A percentile compares a stretch with the other conserved stretches of the same genome.
Evolutionary conservation across 2,113 vertebrate species (phyloP).

Genomic region (Tetrao urogallus): DNA sequence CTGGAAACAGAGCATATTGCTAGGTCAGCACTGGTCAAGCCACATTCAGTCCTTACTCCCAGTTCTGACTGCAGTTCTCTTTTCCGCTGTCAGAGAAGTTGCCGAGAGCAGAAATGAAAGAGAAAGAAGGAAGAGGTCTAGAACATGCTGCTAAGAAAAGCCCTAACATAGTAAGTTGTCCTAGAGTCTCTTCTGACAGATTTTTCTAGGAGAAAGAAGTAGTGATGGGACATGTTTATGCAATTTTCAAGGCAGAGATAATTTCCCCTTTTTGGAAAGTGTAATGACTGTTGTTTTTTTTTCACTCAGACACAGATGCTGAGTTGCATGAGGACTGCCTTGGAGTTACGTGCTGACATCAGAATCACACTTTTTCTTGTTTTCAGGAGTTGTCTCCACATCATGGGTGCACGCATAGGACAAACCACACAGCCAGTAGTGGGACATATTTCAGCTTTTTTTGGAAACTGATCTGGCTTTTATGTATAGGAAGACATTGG

Average conservation of each 20-base stretch:
- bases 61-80: neutral
- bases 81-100: neutral
- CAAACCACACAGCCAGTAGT: neutral
- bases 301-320: neutral
- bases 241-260: neutral
- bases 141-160: rapidly evolving
- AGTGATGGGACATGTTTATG: neutral
- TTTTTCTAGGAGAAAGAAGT: neutral
- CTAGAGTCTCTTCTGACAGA: neutral
- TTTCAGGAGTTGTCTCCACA: neutral
- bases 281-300: neutral
- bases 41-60: neutral
- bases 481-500: neutral
- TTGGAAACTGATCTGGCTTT: neutral
- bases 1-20: neutral
- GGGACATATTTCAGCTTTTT: neutral
- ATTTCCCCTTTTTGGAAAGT: neutral
- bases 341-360: neutral
- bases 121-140: neutral
- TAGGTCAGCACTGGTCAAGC: neutral
- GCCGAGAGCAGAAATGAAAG: neutral
- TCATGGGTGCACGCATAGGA: neutral
- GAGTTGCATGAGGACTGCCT: neutral
- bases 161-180: neutral
- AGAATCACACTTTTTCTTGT: neutral